A percentile compares a stretch with the other conserved stretches of the same genome.
Evolutionary conservation across 2,113 vertebrate genomes (phyloP).

Genomic region (Paralichthys olivaceus): DNA sequence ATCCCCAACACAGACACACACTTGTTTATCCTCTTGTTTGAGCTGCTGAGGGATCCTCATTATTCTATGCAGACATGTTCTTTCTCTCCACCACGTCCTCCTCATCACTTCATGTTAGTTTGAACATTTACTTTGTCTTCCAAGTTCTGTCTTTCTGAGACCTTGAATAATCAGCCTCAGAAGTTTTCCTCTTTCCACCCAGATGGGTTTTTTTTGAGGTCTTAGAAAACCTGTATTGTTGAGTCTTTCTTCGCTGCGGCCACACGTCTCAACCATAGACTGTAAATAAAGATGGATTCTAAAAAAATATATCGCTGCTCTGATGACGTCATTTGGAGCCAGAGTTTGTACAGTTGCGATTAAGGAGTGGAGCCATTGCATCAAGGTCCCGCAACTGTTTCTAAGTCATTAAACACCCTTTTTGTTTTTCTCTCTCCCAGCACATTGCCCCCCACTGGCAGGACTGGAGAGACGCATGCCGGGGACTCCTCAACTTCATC

Average conservation of each 20-base stretch:
- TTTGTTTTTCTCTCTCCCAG: constrained; percentile 38
- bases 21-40: constrained; percentile 30
- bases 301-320: no score
- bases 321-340: no score
- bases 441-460: constrained; percentile 70
- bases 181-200: not conserved
- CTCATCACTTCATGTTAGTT: not conserved
- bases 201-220: not conserved
- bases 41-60: not conserved
- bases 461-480: constrained; percentile 73
- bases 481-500: constrained; percentile 76
- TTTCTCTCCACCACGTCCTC: not conserved
- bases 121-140: no score
- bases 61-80: not conserved
- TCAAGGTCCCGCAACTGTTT: no score
- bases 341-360: no score
- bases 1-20: constrained; percentile 11
- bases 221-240: no score
- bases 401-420: not conserved
- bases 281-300: not conserved
- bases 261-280: not conserved
- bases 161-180: not conserved
- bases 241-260: not conserved
- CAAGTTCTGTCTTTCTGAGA: not conserved
- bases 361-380: no score